Evolutionary conservation across 2,797 vertebrate species (phyloP).

Genomic region (Lepus oiostolus): DNA sequence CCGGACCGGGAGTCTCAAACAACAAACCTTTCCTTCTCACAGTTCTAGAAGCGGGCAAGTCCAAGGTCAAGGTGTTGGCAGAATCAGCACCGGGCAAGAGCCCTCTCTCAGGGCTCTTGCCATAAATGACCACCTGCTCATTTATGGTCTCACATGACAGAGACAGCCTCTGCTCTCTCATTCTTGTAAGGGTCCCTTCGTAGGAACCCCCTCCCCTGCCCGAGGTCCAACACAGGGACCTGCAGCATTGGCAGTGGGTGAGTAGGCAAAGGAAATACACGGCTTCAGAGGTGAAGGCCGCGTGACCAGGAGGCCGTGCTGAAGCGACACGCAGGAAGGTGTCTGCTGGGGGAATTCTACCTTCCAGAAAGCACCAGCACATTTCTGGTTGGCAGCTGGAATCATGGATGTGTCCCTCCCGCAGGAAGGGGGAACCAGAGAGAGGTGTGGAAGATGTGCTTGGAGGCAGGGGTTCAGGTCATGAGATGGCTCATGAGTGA

Average conservation of each 20-base stretch:
- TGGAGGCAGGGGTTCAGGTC: not conserved
- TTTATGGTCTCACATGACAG: not conserved
- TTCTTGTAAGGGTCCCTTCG: not conserved
- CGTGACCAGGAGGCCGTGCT: not conserved
- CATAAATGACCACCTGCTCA: too few species aligned
- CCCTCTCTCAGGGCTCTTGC: too few species aligned
- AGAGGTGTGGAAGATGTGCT: not conserved
- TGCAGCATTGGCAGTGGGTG: not conserved
- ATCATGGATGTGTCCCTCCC: not conserved
- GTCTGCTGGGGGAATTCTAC: not conserved
- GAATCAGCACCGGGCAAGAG: not conserved
- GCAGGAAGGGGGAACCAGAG: not conserved
- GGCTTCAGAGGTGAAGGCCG: not conserved
- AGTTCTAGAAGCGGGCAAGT: not conserved
- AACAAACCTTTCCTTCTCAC: not conserved
- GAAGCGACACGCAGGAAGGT: not conserved
- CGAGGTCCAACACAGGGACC: not conserved
- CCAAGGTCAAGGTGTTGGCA: not conserved
- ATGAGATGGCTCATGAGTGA: not conserved
- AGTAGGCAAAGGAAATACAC: not conserved
- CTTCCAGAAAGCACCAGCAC: not conserved
- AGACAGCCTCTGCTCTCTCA: not conserved
- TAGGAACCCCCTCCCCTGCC: too few species aligned
- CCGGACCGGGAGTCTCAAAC: not conserved
- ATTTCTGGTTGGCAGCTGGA: not conserved